Conservation (phyloP, 92 coral and sea anemone genomes). For the Bergia sp. region DNA sequence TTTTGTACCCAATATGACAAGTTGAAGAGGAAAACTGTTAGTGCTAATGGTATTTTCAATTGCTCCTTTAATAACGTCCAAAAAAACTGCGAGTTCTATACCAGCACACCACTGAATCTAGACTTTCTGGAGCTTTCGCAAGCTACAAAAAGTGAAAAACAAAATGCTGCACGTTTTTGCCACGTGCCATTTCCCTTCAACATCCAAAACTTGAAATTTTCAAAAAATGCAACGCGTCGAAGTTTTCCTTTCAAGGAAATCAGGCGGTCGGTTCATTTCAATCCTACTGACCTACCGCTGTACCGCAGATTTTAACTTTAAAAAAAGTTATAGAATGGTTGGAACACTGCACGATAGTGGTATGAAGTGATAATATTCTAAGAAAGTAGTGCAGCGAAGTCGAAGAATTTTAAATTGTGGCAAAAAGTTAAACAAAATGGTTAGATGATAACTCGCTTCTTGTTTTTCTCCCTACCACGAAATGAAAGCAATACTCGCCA, state of each 20-base stretch:
- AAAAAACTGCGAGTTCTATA: neutral
- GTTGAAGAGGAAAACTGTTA: neutral
- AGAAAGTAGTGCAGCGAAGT: neutral
- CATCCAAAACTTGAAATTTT: neutral
- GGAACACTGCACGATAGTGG: neutral
- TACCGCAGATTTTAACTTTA: neutral
- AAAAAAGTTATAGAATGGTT: neutral
- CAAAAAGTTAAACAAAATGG: neutral
- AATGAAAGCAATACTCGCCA: neutral
- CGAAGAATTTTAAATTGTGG: neutral
- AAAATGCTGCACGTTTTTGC: neutral
- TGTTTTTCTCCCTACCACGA: neutral
- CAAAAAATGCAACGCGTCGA: neutral
- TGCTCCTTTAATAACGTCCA: neutral
- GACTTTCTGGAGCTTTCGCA: neutral
- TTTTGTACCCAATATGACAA: neutral
- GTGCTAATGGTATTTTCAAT: neutral
- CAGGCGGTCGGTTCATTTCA: too few relatives aligned
- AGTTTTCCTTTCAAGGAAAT: neutral
- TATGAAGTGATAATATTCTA: neutral
- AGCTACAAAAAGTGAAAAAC: neutral
- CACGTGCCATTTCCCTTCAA: conserved; percentile 7
- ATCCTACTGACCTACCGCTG: neutral
- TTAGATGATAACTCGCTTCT: neutral
- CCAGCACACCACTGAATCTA: neutral